Evolutionary conservation across 1,140 invertebrate genomes (phyloP), one percentile per base, ranked within the genome.

Genomic region (Parasteatoda tepidariorum): DNA sequence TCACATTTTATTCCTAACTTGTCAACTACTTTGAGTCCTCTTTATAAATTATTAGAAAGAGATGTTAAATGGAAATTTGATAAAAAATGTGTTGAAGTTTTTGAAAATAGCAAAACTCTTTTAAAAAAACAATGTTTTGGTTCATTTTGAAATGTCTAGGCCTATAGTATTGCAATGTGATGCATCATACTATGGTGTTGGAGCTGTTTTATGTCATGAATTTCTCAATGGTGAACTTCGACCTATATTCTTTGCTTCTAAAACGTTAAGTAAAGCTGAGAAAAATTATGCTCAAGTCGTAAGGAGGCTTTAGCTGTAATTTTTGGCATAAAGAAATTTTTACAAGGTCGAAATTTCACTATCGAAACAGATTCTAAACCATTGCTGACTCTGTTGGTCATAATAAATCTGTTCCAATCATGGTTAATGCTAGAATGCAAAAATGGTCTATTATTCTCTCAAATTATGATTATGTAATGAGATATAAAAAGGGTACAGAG

Each of bases 1-100:
- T 84, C 89, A 64, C 85, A 88, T 18, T 91, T 90, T 83, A 85
- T 90, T 18, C 85, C 86, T 33, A 85, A 90, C 55, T 87, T 90
- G 67, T 85, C 88, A 3, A 85, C 85, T 2, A n/a, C 89, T 6
- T 86, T 87, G 9, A 85, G 78, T 1, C 89, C 89, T 24, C 78
- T 91, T 4, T 86, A 88, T 79, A 54, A 86, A 33, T 84, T 91
- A 18, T 18, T 82, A 2, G 48, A 34, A 33, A 78, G 83, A 4
- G 34, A 64, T 70, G 22, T 18, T 5, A 4, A 13, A 64, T 76
- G 33, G 48, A 61, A 30, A 26, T 76, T 59, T 59, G 7, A 9
- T 6, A 18, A 7, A 7, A 48, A 9, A 18, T 7, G 18, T 7
- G 41, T 9, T 9, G 18, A 48, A 18, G 41, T 18, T 9, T 48